A percentile compares a stretch with the other conserved stretches of the same genome.
These are phyloP conservation scores for Micromesistius poutassou DNA, from an alignment of 2,797 vertebrate species.

Conservation along the genomic window DNA sequence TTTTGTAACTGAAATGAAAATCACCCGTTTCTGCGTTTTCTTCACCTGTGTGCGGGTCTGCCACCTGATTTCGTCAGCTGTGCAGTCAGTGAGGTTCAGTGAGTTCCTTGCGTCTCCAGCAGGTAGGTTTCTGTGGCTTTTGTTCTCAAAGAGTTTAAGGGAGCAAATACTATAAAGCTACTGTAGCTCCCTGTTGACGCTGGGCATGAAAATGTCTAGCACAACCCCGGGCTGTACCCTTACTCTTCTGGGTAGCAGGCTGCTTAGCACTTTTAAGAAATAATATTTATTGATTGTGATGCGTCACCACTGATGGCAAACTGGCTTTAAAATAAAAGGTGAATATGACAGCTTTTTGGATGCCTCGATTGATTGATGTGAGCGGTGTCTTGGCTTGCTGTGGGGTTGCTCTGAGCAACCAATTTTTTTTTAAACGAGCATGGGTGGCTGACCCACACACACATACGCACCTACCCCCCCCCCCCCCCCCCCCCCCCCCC, in stretches of 20 bases:
- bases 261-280: conserved; percentile 8
- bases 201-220: conserved; percentile 22
- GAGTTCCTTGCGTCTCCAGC: conserved; percentile 47
- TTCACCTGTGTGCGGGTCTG: conserved; percentile 36
- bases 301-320: conserved; percentile 59
- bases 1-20: conserved; percentile 13
- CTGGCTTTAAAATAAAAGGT: conserved; percentile 79
- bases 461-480: conserved; percentile 10
- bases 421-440: conserved; percentile 25
- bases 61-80: conserved; percentile 50
- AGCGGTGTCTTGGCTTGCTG: conserved; percentile 65
- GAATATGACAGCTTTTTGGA: conserved; percentile 73
- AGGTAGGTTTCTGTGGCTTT: conserved; percentile 74
- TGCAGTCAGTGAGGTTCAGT: conserved; percentile 50
- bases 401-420: conserved; percentile 51
- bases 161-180: conserved; percentile 25
- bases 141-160: conserved; percentile 32
- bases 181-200: background rate
- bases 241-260: conserved; percentile 36
- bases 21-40: conserved; percentile 26
- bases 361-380: conserved; percentile 75
- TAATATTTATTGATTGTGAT: conserved; percentile 67
- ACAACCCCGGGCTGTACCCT: conserved; percentile 21
- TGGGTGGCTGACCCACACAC: conserved; percentile 31
- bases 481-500: too few species aligned